Base-by-base conservation (phyloP, 1,140 invertebrate species). In the Camponotus vicinus region DNA sequence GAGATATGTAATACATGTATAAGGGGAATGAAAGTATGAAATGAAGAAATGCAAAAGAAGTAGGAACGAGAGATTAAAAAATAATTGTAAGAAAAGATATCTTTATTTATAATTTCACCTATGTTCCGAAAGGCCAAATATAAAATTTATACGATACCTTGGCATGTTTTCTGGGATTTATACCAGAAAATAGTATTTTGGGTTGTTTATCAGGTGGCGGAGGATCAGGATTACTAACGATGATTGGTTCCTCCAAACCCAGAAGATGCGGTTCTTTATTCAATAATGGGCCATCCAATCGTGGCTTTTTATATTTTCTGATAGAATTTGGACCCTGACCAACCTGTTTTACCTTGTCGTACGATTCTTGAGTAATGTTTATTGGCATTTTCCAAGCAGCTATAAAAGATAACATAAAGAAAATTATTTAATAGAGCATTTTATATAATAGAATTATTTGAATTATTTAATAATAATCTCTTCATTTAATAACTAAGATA, bases 361-460 rank as follows among this genome's bases (percentile, higher is more conserved):
- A 97, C 0, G 97, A 97, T 92, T 98, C 98, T 94, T 98, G 98
- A 1, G 97, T 97, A 77, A 99, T 97, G 92, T 98, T 98, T 49
- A 99, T 97, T 0, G 98, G 98, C 93, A 97, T 97, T 95, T 98
- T 98, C 98, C 98, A 99, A 3, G 98, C 97, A 94, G 97, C 98
- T 99, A 92, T 42, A 95, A 94, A 91, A 64, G 69, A 76, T 27
- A 3, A 18, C 57, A 37, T 0, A 32, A 37, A 18, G 0, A 67
- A 5, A 37, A 67, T 64, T 0, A 75, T 49, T 32, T 8, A 18
- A 69, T 40, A 32, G 3, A 79, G 2, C 8, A 40, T 21, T 40
- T 27, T 61, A 66, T 49, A 34, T 3, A 21, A 21, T 21, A 15
- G 4, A 64, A 45, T 66, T 32, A 42, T 42, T n/a, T 66, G 70